phyloP scores from a whole-genome alignment of 2,888 invertebrate genomes.

The Hydraecia micacea region DNA sequence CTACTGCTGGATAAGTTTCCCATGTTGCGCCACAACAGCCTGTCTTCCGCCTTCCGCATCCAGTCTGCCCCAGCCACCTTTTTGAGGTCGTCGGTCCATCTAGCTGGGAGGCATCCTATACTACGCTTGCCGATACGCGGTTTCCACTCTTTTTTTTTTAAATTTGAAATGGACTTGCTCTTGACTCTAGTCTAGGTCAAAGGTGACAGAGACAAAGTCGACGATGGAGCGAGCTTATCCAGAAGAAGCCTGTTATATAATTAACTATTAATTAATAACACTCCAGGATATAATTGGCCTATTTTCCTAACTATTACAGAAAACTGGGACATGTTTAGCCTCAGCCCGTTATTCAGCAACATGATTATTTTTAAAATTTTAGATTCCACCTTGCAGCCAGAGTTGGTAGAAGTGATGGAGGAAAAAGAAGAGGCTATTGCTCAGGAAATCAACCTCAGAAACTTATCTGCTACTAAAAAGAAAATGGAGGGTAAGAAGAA shows the following conservation, averaged over 20 bases:
- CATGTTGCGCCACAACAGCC: neutral
- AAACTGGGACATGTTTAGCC: neutral
- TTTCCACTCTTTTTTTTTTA: no score
- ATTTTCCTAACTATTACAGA: neutral
- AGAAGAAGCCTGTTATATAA: no score
- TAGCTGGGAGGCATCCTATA: neutral
- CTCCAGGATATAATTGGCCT: neutral
- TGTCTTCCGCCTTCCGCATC: neutral
- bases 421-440: conserved; percentile 80
- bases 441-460: conserved; percentile 71
- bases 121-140: neutral
- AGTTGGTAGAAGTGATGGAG: conserved; percentile 74
- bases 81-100: neutral
- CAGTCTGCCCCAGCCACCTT: neutral
- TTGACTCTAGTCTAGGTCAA: no score
- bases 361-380: conserved; percentile 17
- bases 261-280: no score
- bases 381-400: conserved; percentile 79
- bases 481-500: conserved; percentile 76
- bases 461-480: conserved; percentile 77
- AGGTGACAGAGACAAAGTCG: no score
- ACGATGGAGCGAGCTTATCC: no score
- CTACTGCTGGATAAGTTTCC: no score
- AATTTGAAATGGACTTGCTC: no score
- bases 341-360: neutral